Base-by-base conservation (phyloP, 2,888 invertebrate genomes). In the Sturmia bella region DNA sequence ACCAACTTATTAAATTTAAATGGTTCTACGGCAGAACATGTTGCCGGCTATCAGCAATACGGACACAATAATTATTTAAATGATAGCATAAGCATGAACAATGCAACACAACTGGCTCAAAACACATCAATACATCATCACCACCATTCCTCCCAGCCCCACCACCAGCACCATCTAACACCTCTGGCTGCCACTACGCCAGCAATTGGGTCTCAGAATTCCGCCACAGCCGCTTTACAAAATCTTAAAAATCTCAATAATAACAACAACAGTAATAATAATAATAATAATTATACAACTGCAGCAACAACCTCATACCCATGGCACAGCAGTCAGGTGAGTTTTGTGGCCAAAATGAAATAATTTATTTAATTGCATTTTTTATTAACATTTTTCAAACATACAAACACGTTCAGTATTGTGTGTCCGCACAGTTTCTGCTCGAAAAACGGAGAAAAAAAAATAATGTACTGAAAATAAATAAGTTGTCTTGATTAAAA, bases 241-340 rank as follows among this genome's bases (percentile, higher is more conserved):
- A 82, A 74, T 74, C 37, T 78, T 6, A 82, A 86, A 84, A 78
- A 70, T 74, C 77, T 78, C 77, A 85, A 84, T 73, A 84, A 80
- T 41, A 77, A 69, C 70, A 84, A 69, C 70, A 84, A 59, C 72
- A 86, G 72, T 56, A 85, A 75, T 52, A 85, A 78, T 64, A 85
- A 76, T 83, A 85, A 78, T 63, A 85, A 78, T 78, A 85, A 82
- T 80, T 82, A 69, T 48, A 77, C 69, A 24, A 66, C 74, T 83
- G 75, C 69, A 54, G 52, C 75, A 59, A 63, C 69, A 32, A 74
- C 78, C 54, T 84, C 78, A 85, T 83, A 84, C 79, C 74, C 84
- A 85, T 91, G 91, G 91, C 91, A 89, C 78, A 89, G 87, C 85
- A 88, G 88, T 86, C 91, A 91, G 90, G 91, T 91, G 84, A 90